Base-by-base conservation (phyloP, 2,888 invertebrate species). In the Bugula neritina region DNA sequence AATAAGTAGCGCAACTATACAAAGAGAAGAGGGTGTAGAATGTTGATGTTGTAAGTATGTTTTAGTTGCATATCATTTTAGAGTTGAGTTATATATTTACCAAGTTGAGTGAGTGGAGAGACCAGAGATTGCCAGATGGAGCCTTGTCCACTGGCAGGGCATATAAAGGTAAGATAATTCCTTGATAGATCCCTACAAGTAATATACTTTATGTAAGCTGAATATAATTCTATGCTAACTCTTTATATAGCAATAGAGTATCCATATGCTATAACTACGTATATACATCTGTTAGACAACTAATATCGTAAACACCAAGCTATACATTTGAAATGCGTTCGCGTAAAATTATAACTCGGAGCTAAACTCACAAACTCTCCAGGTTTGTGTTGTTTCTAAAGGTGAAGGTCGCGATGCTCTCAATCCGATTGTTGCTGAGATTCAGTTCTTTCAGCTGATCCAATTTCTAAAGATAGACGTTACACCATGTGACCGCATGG, bases 131-230 rank as follows among this genome's bases (percentile, higher is more conserved):
- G 31, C 63, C 63, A 63, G 2, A 63, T 2, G 3, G 63, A 63
- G 3, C 27, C 29, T 3, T 13, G 5, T n/a, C 63, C 63, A 29
- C 31, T 10, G 5, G 5, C 17, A 34, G 27, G 63, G 63, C 63
- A 63, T 27, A 63, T 34, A 31, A 13, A 29, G 3, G 63, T 63
- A 2, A 63, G 27, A 27, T 63, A 63, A 31, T 63, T 63, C 31
- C 27, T 25, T 13, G 63, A 63, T 13, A 63, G 63, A 27, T 63
- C 63, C 3, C 63, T 63, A 57, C 23, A 57, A 57, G n/a, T n/a
- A n/a, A n/a, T n/a, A n/a, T n/a, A n/a, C n/a, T n/a, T n/a, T n/a
- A n/a, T n/a, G n/a, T n/a, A n/a, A n/a, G n/a, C n/a, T n/a, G 43
- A 17, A 43, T 5, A 43, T 43, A 43, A 43, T 43, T 5, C 43